Evolutionary conservation across 2,113 vertebrate species (phyloP).

Genomic region (Rhynchomys soricoides): DNA sequence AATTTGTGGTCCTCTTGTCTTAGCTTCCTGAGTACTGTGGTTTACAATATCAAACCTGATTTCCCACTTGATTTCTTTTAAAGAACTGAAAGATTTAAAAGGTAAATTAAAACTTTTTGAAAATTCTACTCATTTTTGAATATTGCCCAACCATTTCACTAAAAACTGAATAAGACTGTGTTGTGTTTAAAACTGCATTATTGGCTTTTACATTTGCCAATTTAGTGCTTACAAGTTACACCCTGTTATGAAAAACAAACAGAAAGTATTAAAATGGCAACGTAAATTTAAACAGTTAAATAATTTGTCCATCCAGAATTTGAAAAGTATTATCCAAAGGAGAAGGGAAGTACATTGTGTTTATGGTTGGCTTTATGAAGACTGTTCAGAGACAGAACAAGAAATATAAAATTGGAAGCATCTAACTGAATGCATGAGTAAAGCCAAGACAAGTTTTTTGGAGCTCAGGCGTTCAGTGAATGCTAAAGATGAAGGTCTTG

Average conservation of each 20-base stretch:
- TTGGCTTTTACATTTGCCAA: neutral
- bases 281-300: neutral
- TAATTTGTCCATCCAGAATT: neutral
- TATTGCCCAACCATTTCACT: neutral
- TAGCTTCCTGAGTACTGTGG: neutral
- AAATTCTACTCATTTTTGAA: neutral
- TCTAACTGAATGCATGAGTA: neutral
- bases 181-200: neutral
- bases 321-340: neutral
- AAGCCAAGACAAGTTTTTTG: neutral
- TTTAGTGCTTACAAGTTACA: neutral
- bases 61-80: neutral
- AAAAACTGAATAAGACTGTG: neutral
- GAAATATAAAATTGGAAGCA: neutral
- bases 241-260: neutral
- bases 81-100: neutral
- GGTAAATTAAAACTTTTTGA: neutral
- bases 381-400: neutral
- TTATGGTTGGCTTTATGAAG: neutral
- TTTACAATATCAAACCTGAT: neutral
- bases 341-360: neutral
- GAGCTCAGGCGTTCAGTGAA: neutral
- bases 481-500: neutral
- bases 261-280: neutral
- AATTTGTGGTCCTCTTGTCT: neutral